These are phyloP conservation scores for Rhopalosiphum maidis DNA, from an alignment of 1,140 invertebrate species.

Conservation along the genomic window DNA sequence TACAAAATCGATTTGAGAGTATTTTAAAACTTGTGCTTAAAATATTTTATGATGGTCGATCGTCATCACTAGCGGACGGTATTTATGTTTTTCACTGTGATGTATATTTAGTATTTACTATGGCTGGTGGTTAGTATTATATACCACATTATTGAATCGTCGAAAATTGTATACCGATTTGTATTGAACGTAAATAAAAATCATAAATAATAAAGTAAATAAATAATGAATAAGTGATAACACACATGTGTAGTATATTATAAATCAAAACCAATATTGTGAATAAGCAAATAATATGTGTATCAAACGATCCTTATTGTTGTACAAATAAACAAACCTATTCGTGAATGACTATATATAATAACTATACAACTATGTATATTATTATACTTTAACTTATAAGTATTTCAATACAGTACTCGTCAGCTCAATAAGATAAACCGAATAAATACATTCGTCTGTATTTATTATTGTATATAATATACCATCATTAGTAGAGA, in stretches of 20 bases:
- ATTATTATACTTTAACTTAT: background rate
- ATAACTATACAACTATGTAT: background rate
- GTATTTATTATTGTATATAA: background rate
- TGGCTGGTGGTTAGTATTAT: background rate
- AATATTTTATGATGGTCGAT: background rate
- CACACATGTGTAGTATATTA: background rate
- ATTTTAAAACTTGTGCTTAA: background rate
- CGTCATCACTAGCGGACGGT: background rate
- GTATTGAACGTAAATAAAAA: background rate
- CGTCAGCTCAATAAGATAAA: background rate
- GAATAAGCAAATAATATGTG: background rate
- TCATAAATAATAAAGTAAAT: background rate
- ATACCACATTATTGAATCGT: background rate
- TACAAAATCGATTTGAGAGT: background rate
- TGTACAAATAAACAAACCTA: background rate
- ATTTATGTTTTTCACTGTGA: background rate
- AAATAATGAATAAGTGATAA: background rate
- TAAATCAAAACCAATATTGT: slow-evolving; percentile 13
- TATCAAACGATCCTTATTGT: background rate
- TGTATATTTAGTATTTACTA: background rate
- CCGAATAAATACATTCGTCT: background rate
- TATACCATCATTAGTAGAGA: background rate
- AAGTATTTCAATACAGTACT: background rate
- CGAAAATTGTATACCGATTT: background rate
- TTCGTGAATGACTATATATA: background rate